These are phyloP conservation scores for Thymelicus acteon DNA, from an alignment of 2,888 invertebrate species.

Conservation along the genomic window DNA sequence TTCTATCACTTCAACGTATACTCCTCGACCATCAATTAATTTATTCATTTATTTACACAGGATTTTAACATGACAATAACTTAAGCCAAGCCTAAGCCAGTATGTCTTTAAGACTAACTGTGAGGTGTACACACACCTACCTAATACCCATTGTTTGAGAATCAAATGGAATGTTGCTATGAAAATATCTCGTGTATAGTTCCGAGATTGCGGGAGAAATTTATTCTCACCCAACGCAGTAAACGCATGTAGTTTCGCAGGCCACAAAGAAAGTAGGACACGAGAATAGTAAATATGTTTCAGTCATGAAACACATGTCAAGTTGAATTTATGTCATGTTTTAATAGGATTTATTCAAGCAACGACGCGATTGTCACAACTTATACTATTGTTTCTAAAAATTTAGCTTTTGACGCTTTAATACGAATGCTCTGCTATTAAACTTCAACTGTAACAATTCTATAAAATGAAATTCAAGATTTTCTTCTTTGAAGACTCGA, in stretches of 20 bases:
- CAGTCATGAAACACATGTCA: conserved; percentile 30
- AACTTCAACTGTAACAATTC: background rate
- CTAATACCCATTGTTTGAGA: conserved; percentile 38
- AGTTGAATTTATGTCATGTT: conserved; percentile 30
- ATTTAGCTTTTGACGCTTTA: background rate
- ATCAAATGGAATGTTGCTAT: conserved; percentile 53
- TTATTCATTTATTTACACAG: conserved; percentile 62
- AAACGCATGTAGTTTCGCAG: conserved; percentile 20
- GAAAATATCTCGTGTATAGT: conserved; percentile 32
- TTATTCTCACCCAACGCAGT: conserved; percentile 25
- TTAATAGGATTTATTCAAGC: conserved; percentile 33
- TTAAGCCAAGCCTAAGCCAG: conserved; percentile 53
- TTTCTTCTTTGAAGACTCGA: background rate
- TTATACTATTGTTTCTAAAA: conserved; percentile 3
- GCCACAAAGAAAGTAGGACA: conserved; percentile 30
- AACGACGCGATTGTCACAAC: conserved; percentile 9
- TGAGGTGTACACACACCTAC: conserved; percentile 45
- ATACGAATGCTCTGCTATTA: background rate
- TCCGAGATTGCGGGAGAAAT: conserved; percentile 19
- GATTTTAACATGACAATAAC: conserved; percentile 47
- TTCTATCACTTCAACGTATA: conserved; percentile 83
- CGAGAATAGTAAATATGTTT: conserved; percentile 28
- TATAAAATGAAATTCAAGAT: background rate
- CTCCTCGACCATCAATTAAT: conserved; percentile 67
- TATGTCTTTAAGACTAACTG: conserved; percentile 73